Conservation (phyloP, 2,888 invertebrate species). For the Cybosia mesomella region DNA sequence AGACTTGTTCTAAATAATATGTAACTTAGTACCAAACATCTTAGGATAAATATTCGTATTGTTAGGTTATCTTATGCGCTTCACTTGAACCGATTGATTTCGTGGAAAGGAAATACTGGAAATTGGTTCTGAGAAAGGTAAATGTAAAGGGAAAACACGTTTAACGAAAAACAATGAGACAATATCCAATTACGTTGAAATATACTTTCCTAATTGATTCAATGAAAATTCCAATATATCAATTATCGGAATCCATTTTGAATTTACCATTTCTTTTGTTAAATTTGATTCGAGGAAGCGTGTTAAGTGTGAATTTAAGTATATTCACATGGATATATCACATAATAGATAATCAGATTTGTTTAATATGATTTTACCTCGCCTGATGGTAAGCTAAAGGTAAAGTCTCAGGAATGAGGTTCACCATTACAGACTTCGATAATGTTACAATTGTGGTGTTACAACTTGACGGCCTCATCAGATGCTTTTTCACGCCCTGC, state of each 20-base stretch:
- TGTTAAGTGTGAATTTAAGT: too few species aligned
- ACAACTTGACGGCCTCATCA: too few species aligned
- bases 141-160: neutral
- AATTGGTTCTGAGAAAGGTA: neutral
- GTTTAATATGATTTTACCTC: too few species aligned
- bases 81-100: neutral
- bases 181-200: neutral
- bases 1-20: too few species aligned
- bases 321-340: too few species aligned
- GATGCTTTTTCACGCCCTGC: too few species aligned
- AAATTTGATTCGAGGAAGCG: neutral
- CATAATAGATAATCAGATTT: neutral
- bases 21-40: too few species aligned
- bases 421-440: too few species aligned
- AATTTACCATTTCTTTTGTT: neutral
- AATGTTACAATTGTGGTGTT: too few species aligned
- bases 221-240: slow-evolving; percentile 2
- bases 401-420: too few species aligned
- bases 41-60: neutral
- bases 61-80: neutral
- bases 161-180: neutral
- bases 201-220: neutral
- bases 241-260: neutral
- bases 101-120: neutral
- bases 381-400: too few species aligned